phyloP scores from a whole-genome alignment of 1,140 invertebrate species.

The Lordiphosa collinella region DNA sequence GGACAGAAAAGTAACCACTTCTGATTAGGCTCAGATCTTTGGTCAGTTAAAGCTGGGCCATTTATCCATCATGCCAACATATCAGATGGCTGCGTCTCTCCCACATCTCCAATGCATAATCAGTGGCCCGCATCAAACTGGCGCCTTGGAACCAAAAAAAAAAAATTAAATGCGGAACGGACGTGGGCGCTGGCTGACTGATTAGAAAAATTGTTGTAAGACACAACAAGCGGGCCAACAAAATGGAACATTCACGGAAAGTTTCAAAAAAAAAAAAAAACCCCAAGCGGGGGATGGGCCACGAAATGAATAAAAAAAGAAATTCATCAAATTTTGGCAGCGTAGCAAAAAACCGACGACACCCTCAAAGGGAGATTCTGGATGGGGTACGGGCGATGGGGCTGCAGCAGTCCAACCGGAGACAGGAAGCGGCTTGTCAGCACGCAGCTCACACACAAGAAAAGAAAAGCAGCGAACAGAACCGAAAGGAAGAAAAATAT shows the following conservation, averaged over 20 bases:
- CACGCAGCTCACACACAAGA: constrained; percentile 31
- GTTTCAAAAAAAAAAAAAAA: constrained; percentile 12
- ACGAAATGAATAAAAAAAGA: constrained; percentile 70
- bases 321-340: constrained; percentile 73
- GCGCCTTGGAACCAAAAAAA: constrained; percentile 12
- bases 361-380: not conserved
- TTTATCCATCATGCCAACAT: not conserved
- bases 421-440: constrained; percentile 68
- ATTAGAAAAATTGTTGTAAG: constrained; percentile 70
- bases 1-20: too few species aligned
- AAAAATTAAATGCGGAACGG: constrained; percentile 31
- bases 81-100: constrained; percentile 1
- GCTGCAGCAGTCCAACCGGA: not conserved
- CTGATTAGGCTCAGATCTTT: constrained; percentile 11
- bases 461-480: too few species aligned
- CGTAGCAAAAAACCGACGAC: constrained; percentile 41
- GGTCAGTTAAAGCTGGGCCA: not conserved
- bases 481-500: constrained; percentile 23
- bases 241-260: constrained; percentile 26
- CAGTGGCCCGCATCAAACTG: constrained; percentile 56
- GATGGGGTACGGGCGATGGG: not conserved
- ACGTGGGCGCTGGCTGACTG: constrained; percentile 60
- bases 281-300: not conserved
- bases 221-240: constrained; percentile 41
- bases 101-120: constrained; percentile 35